Base-by-base conservation (phyloP, 1,140 invertebrate species). In the Halesus radiatus region DNA sequence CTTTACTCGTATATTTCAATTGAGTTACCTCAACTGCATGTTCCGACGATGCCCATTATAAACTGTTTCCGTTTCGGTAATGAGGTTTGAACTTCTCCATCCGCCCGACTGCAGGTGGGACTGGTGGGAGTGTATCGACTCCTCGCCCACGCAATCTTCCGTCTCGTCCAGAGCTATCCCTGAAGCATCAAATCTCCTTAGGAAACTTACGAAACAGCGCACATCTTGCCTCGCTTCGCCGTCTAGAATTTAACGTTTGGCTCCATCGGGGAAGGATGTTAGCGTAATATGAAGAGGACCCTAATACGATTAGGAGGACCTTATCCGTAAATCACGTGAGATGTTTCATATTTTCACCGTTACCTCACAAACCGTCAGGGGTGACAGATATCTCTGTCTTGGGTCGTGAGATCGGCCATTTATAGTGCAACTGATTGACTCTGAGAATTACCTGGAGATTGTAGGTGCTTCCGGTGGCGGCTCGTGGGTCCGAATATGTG, bases 251-350 rank as follows among this genome's bases (percentile, higher is more conserved):
- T 22, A 50, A 70, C 7, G 68, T 72, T 52, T 72, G 10, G 20
- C 68, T 52, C 68, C 45, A 20, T 8, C 22, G 68, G 22, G 45
- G 22, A 8, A 26, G 22, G 20, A 53, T 53, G 66, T 66, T 66
- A 26, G 50, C 8, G 37, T 13, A 72, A 53, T 72, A 54, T 53
- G 68, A 72, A 53, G 68, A 52, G 50, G 20, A 72, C 50, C 68
- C 45, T 72, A 72, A 72, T 26, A 72, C 68, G 54, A 72, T 72
- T 72, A 72, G 68, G 22, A 52, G 45, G 68, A 72, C 45, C 22
- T 22, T n/a, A n/a, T 3, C 53, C 50, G 68, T 72, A 72, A 52
- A 72, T 72, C 68, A 72, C 22, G 50, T 6, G 68, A 54, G 16
- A 37, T 23, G 68, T 53, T 50, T 72, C 37, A 52, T 52, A 16